Evolutionary conservation across 1,140 invertebrate species (phyloP), one percentile per base, ranked within the genome.

Genomic region (Neuroterus valhalla): DNA sequence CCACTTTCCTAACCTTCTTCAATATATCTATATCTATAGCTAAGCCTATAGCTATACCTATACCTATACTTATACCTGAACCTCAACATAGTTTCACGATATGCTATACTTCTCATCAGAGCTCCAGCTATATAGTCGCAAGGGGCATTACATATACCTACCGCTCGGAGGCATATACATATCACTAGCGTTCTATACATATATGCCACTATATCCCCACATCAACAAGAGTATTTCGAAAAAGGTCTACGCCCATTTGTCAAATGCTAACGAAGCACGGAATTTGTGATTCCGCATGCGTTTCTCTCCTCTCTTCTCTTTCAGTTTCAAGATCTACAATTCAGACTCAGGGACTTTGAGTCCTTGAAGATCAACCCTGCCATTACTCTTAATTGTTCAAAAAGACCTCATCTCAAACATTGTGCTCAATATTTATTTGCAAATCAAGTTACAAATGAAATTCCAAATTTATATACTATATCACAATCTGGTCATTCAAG

Each of bases 161-260:
- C 10, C 31, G 10, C 31, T 38, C 5, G 31, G 31, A 38, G 5
- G 6, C 31, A 62, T 62, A 62, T 62, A 62, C 26, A 15, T 23
- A 62, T 62, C 55, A 26, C 55, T 38, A 2, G 5, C 15, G 2
- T 23, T 31, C 21, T 23, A 62, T 62, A 38, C 23, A 62, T 62
- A 62, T 62, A 26, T 38, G 23, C 31, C 31, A 31, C 8, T 48
- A 19, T 48, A 62, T 62, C 55, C 23, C 55, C 55, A 38, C 31
- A 38, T 38, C 55, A 31, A 31, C 26, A 31, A 26, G 11, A 23
- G 55, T 31, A 62, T 62, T 62, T 62, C 26, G 12, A 62, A 62
- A 62, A 62, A 62, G 55, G 55, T 62, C 55, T 62, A 62, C 55
- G 55, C 55, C 55, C 55, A 62, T 62, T 62, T 62, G 31, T 62